These are phyloP conservation scores for Dreissena rostriformis DNA, from an alignment of 1,140 invertebrate species.

Conservation along the genomic window DNA sequence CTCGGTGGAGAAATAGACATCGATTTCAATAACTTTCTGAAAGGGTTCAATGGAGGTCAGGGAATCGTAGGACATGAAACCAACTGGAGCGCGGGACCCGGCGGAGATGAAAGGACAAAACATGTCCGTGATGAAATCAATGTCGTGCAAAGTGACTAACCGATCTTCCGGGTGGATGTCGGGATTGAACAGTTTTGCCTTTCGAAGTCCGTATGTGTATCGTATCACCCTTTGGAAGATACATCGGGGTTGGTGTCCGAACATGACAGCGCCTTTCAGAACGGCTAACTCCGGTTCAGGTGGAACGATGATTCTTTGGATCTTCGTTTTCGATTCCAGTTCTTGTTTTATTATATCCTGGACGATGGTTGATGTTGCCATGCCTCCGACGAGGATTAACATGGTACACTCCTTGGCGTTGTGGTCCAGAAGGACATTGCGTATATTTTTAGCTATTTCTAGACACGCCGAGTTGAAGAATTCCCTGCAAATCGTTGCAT, in stretches of 20 bases:
- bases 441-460: conserved; percentile 40
- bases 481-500: conserved; percentile 11
- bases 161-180: conserved; percentile 83
- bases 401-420: conserved; percentile 36
- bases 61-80: conserved; percentile 54
- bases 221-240: conserved; percentile 83
- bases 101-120: conserved; percentile 81
- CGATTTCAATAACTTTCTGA: conserved; percentile 72
- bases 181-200: conserved; percentile 65
- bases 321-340: conserved; percentile 40
- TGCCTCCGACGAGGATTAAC: conserved; percentile 63
- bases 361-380: conserved; percentile 54
- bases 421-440: conserved; percentile 29
- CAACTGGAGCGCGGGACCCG: conserved; percentile 49
- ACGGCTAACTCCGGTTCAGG: conserved; percentile 47
- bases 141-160: conserved; percentile 81
- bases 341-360: conserved; percentile 39
- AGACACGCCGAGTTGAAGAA: conserved; percentile 52
- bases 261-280: conserved; percentile 53
- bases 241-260: conserved; percentile 83
- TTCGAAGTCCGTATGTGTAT: conserved; percentile 84
- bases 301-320: conserved; percentile 44
- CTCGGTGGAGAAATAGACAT: conserved; percentile 83
- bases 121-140: conserved; percentile 83
- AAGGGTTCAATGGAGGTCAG: conserved; percentile 52